Evolutionary conservation across 2,888 invertebrate genomes (phyloP).

Genomic region (Dynastes tityus): DNA sequence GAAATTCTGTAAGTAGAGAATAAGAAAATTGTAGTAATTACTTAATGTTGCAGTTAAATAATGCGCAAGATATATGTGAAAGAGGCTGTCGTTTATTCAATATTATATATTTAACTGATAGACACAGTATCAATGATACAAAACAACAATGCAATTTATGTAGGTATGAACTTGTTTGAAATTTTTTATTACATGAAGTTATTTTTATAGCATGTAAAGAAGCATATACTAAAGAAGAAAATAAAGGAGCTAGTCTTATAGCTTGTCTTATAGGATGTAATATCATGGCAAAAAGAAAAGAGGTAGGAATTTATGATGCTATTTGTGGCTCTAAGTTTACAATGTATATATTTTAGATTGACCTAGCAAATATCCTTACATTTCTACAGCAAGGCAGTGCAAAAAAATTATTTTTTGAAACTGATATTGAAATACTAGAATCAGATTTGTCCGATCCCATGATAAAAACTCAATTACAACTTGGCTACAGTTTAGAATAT

Average conservation of each 20-base stretch:
- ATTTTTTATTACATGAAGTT: constrained; percentile 24
- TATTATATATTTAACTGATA: constrained; percentile 63
- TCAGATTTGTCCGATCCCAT: constrained; percentile 66
- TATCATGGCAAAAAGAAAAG: constrained; percentile 61
- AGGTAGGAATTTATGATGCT: constrained; percentile 51
- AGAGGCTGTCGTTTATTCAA: constrained; percentile 65
- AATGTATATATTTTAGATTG: constrained; percentile 39
- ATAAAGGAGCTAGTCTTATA: constrained; percentile 59
- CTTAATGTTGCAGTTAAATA: constrained; percentile 53
- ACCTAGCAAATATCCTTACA: constrained; percentile 52
- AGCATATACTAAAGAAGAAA: constrained; percentile 58
- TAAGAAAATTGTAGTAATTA: background rate
- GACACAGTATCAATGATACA: constrained; percentile 61
- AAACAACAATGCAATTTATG: constrained; percentile 63
- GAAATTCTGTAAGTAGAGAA: background rate
- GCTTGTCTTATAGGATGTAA: constrained; percentile 63
- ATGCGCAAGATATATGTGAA: constrained; percentile 63
- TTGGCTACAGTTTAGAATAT: constrained; percentile 64
- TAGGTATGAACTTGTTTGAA: constrained; percentile 56
- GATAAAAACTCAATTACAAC: constrained; percentile 64
- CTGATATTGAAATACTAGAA: constrained; percentile 63
- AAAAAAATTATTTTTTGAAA: constrained; percentile 57
- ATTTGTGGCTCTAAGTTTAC: background rate
- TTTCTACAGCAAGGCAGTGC: constrained; percentile 56
- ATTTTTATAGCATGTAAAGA: constrained; percentile 62